Evolutionary conservation across 2,113 vertebrate genomes (phyloP).

Genomic region (Melanerpes formicivorus): DNA sequence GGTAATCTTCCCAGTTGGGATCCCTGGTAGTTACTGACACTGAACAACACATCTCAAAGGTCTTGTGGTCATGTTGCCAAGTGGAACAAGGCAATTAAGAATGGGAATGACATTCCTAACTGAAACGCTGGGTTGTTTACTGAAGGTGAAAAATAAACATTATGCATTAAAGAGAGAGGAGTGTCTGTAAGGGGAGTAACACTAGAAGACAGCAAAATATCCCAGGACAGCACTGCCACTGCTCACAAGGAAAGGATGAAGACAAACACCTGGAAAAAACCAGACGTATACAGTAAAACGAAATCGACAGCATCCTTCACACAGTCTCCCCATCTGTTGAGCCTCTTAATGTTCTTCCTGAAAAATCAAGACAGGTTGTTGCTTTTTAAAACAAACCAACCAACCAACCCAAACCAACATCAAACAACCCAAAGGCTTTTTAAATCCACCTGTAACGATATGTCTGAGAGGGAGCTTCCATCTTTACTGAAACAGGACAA

Average conservation of each 20-base stretch:
- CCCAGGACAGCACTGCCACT: neutral
- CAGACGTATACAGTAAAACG: neutral
- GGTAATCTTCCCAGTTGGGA: neutral
- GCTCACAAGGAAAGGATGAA: neutral
- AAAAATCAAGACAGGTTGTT: neutral
- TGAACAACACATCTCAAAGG: neutral
- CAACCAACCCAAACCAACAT: neutral
- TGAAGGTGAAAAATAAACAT: neutral
- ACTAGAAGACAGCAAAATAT: neutral
- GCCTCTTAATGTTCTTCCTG: neutral
- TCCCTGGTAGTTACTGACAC: neutral
- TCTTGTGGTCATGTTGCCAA: neutral
- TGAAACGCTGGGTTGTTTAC: neutral
- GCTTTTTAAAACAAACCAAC: neutral
- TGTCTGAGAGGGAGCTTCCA: neutral
- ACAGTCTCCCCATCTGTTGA: neutral
- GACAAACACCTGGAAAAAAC: neutral
- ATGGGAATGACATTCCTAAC: neutral
- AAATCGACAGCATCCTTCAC: neutral
- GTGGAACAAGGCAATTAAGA: neutral
- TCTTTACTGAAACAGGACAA: neutral
- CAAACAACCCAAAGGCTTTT: neutral
- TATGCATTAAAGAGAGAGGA: neutral
- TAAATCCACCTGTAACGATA: neutral
- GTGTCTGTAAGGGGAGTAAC: neutral